Base-by-base conservation (phyloP, 1,140 invertebrate species). In the Lucilia cuprina region DNA sequence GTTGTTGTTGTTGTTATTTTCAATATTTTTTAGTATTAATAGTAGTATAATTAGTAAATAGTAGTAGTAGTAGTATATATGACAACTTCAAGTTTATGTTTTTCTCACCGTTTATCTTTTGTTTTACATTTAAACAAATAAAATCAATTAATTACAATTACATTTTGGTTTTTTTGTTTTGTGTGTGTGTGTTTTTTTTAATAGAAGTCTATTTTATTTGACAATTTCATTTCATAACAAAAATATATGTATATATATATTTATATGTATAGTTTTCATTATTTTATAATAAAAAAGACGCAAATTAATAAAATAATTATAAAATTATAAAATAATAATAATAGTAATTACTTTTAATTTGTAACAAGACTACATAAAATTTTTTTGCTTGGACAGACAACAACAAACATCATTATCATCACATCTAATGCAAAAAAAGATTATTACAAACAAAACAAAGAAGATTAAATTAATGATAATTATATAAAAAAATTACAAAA, bases 81-180 rank as follows among this genome's bases (percentile, higher is more conserved):
- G 65, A 70, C 65, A 70, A 70, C 65, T 70, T 70, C 65, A 60
- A 60, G 55, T 60, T 60, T 17, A 60, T 60, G 14, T 12, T 70
- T 70, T 78, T 82, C 82, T 82, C 82, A 82, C 82, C 82, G 82
- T 82, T 82, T 82, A 60, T 82, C 60, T 70, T 70, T 80, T 50
- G 77, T 80, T 49, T 80, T 80, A 80, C 77, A 80, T 49, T 80
- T 78, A 70, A 70, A 70, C n/a, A 70, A 70, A 70, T 70, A 70
- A 70, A 17, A 41, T 60, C n/a, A 60, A 70, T 21, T 25, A 70
- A 70, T 21, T 25, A 70, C 65, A 70, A 70, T 70, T 70, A 70
- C 17, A 70, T 82, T 82, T 30, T 30, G 25, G 14, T 49, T 55
- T 60, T 55, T 82, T 82, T 60, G 19, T 12, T 65, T 82, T 82